A percentile compares a stretch with the other conserved stretches of the same genome.
Conservation (phyloP, 2,113 vertebrate species). For the Todiramphus chloris region DNA sequence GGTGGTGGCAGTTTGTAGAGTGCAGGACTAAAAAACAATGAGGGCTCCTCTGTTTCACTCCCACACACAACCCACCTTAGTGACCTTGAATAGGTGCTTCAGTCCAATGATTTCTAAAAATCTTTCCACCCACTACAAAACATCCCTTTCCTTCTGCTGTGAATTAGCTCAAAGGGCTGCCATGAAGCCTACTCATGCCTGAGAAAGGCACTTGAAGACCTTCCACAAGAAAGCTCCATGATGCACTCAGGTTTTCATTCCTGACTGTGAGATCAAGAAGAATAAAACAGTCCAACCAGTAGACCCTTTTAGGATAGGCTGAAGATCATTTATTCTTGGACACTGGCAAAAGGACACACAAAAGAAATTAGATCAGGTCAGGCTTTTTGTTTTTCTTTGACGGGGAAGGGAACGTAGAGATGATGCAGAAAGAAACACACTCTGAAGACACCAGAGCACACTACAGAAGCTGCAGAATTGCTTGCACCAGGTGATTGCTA, state of each 20-base stretch:
- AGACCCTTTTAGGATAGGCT: not conserved
- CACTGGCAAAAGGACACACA: not conserved
- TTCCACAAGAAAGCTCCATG: not conserved
- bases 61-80: not conserved
- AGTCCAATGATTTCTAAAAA: not conserved
- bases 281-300: not conserved
- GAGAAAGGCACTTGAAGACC: not conserved
- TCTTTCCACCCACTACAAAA: not conserved
- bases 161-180: not conserved
- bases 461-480: not conserved
- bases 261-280: not conserved
- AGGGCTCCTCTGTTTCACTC: not conserved
- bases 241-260: not conserved
- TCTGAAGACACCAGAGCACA: not conserved
- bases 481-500: not conserved
- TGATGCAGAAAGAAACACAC: not conserved
- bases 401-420: not conserved
- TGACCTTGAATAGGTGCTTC: not conserved
- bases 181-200: not conserved
- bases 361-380: not conserved
- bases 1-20: not conserved
- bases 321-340: not conserved
- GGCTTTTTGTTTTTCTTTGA: not conserved
- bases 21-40: not conserved
- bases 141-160: not conserved